Conservation (phyloP, 2,113 vertebrate genomes). For the Pyxicephalus adspersus region DNA sequence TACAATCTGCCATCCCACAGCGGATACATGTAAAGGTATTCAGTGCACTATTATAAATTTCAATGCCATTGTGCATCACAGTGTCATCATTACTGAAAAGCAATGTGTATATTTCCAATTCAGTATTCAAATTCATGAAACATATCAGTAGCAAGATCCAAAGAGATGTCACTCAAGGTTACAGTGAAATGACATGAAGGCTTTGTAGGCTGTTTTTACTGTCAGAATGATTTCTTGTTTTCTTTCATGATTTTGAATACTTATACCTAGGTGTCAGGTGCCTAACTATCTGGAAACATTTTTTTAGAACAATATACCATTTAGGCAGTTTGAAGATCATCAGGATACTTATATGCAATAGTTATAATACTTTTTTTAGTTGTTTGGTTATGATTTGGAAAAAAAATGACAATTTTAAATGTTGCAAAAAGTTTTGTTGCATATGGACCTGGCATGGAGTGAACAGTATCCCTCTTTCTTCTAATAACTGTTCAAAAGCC, state of each 20-base stretch:
- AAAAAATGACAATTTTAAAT: too few species aligned
- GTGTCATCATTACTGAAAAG: constrained; percentile 19
- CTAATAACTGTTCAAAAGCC: too few species aligned
- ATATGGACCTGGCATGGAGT: too few species aligned
- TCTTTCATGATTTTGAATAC: constrained; percentile 17
- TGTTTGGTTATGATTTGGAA: too few species aligned
- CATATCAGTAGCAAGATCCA: not conserved
- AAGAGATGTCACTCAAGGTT: constrained; percentile 21
- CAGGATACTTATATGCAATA: too few species aligned
- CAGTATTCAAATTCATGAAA: constrained; percentile 6
- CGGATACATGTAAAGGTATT: constrained; percentile 2
- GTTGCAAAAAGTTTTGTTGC: too few species aligned
- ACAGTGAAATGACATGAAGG: constrained; percentile 14
- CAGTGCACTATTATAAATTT: constrained; percentile 4
- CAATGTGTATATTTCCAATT: constrained; percentile 5
- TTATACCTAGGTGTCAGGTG: constrained; percentile 7
- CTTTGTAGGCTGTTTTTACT: constrained; percentile 27
- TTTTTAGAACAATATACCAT: too few species aligned
- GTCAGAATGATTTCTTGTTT: constrained; percentile 41
- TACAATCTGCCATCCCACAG: not conserved
- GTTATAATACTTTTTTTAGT: too few species aligned
- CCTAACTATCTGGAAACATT: not conserved
- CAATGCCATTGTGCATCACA: constrained; percentile 2
- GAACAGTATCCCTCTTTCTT: too few species aligned
- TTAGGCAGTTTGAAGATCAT: too few species aligned